Base-by-base conservation (phyloP, 2,113 vertebrate genomes). In the Canis aureus region DNA sequence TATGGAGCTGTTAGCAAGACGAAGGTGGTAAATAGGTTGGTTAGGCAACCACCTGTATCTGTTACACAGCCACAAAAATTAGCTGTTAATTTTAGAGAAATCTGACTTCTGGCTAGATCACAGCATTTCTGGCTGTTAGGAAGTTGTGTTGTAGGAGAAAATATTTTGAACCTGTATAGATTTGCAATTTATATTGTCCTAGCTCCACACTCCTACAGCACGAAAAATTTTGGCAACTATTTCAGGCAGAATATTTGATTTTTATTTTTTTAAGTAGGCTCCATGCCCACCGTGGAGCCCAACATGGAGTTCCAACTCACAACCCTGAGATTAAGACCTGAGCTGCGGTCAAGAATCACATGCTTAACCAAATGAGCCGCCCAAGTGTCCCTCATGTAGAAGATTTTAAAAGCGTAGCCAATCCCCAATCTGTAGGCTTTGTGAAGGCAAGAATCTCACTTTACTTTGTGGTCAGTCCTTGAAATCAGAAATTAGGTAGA, bases 21-120 rank as follows among this genome's bases (percentile, higher is more conserved):
- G 66, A 89, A 84, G 76, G 5, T 12, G 8, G 16, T 51, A 25
- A 69, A 60, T 38, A 74, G 27, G 7, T 76, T 82, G 43, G 11
- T 49, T 74, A 85, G 53, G 71, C 64, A 79, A 8, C 17, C 79
- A 80, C 22, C 35, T 55, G 11, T 49, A 5, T 88, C 62, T 69
- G 76, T 55, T 59, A 23, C 25, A 80, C 3, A 35, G 49, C 59
- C 53, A 80, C 51, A 43, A 59, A 95, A 73, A 83, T 59, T 79
- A 82, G 4, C 62, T 66, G 2, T 62, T 69, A 71, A n/a, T 32
- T 5, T 53, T 86, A 60, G 51, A 74, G 25, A 89, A 96, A 71
- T 74, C 12, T 66, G 23, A 53, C 38, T 96, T 94, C 35, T 83
- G 49, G 38, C 62, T 95, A 91, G 69, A 32, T 43, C 55, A 91